Evolutionary conservation across 2,797 vertebrate genomes (phyloP).

Genomic region (Tokudaia muenninki): DNA sequence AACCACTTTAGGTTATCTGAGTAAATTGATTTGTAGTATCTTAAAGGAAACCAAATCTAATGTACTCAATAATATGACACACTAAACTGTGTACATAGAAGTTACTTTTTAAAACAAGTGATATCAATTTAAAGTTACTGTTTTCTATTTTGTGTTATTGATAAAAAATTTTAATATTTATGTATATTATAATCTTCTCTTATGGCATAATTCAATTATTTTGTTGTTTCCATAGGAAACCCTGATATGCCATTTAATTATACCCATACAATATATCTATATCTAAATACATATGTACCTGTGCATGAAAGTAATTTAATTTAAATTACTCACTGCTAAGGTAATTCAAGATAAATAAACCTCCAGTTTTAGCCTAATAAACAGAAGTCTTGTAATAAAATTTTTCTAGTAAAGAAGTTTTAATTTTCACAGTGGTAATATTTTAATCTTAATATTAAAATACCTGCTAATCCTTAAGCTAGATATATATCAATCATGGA

Average conservation of each 20-base stretch:
- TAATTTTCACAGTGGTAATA: not conserved
- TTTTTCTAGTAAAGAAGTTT: not conserved
- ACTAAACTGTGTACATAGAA: not conserved
- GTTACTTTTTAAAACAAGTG: conserved; percentile 23
- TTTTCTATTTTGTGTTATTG: not conserved
- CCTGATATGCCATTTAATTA: not conserved
- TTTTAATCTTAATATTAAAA: conserved; percentile 4
- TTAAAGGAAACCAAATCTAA: conserved; percentile 69
- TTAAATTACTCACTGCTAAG: not conserved
- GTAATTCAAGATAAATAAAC: not conserved
- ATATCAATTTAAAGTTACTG: not conserved
- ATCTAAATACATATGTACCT: not conserved
- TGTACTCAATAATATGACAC: conserved; percentile 64
- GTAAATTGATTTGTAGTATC: conserved; percentile 60
- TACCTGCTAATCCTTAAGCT: not conserved
- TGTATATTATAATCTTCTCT: not conserved
- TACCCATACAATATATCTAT: not conserved
- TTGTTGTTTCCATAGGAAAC: not conserved
- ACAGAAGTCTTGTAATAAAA: not conserved
- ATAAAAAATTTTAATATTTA: conserved; percentile 31
- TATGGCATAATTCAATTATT: not conserved
- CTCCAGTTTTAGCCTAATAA: not conserved
- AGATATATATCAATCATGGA: not conserved
- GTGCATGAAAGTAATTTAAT: not conserved
- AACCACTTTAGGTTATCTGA: conserved; percentile 57